Conservation (phyloP, 2,113 vertebrate species). For the Sylvilagus bachmani region DNA sequence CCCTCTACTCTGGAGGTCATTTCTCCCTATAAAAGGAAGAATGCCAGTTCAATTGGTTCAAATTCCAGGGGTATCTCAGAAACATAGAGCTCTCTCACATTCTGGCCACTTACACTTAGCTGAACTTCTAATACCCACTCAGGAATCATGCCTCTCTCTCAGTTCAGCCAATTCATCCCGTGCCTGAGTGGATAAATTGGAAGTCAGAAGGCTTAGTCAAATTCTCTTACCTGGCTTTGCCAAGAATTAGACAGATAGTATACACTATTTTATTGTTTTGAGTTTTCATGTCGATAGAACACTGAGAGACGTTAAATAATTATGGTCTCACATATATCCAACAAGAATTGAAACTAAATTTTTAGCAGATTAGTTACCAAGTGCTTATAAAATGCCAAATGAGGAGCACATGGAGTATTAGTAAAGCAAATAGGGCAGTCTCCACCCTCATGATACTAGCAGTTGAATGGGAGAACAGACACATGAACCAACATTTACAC, state of each 20-base stretch:
- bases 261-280: neutral
- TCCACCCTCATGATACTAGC: neutral
- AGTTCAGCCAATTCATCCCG: neutral
- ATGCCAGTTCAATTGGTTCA: neutral
- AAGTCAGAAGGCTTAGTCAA: neutral
- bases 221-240: neutral
- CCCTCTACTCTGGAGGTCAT: neutral
- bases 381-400: neutral
- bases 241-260: neutral
- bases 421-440: neutral
- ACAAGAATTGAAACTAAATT: neutral
- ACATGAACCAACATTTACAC: neutral
- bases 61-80: neutral
- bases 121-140: neutral
- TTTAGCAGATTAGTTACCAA: neutral
- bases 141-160: neutral
- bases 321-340: neutral
- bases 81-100: neutral
- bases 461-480: neutral
- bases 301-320: neutral
- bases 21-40: neutral
- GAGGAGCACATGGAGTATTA: neutral
- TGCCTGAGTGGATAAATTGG: neutral
- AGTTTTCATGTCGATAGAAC: neutral
- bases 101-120: neutral